These are phyloP conservation scores for Diarsia rubi DNA, from an alignment of 2,888 invertebrate species.

Conservation along the genomic window DNA sequence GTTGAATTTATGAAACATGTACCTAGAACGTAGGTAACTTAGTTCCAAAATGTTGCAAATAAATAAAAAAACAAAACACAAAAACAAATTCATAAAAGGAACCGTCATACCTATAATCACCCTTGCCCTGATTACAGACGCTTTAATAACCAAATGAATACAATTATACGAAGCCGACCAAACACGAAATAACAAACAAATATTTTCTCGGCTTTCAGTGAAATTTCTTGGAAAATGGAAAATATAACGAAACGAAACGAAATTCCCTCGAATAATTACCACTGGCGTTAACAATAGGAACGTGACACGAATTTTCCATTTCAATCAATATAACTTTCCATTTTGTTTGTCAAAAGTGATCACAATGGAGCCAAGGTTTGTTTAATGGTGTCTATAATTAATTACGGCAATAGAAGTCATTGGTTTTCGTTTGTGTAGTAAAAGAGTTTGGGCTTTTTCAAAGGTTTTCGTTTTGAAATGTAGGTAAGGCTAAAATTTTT, in stretches of 20 bases:
- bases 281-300: constrained; percentile 39
- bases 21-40: too few relatives aligned
- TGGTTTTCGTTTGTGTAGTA: constrained; percentile 29
- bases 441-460: constrained; percentile 12
- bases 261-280: constrained; percentile 59
- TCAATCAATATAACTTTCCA: constrained; percentile 62
- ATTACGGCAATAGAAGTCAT: constrained; percentile 54
- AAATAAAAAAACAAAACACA: constrained; percentile 2
- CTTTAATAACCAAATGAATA: constrained; percentile 46
- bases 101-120: constrained; percentile 11
- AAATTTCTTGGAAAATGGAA: constrained; percentile 38
- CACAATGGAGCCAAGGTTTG: constrained; percentile 50
- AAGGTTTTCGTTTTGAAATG: constrained; percentile 15
- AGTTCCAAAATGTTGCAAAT: not conserved
- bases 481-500: not conserved
- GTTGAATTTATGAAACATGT: too few relatives aligned
- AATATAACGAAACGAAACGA: constrained; percentile 45
- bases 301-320: constrained; percentile 64
- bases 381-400: constrained; percentile 61
- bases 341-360: constrained; percentile 60
- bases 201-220: constrained; percentile 29
- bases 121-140: not conserved
- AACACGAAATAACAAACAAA: constrained; percentile 43
- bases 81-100: not conserved
- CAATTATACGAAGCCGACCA: constrained; percentile 32